Conservation (phyloP, 37 sponge, comb jelly and placozoan genomes). For the Lycopodina hypogea region DNA sequence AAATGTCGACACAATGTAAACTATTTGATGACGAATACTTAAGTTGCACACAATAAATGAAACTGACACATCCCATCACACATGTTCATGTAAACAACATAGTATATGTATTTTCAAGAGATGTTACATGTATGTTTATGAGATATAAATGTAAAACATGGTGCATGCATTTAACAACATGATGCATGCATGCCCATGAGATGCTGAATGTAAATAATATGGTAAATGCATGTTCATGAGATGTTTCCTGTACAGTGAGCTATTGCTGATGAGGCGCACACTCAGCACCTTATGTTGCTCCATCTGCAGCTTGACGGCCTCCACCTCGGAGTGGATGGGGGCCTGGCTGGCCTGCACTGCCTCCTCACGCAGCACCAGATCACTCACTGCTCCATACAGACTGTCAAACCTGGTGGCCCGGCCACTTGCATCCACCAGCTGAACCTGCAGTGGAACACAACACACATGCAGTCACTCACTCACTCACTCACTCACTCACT, state of each 20-base stretch:
- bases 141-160: too few relatives aligned
- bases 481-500: conserved; percentile 15
- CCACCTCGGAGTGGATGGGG: conserved; percentile 66
- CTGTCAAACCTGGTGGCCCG: conserved; percentile 66
- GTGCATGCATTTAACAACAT: not conserved
- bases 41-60: too few relatives aligned
- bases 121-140: too few relatives aligned
- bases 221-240: not conserved
- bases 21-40: too few relatives aligned
- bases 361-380: conserved; percentile 32
- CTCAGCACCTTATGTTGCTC: conserved; percentile 63
- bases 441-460: conserved; percentile 8
- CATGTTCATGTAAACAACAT: too few relatives aligned
- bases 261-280: too few relatives aligned
- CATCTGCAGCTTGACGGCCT: conserved; percentile 68
- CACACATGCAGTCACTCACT: too few relatives aligned
- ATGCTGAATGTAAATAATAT: not conserved
- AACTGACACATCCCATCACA: not conserved
- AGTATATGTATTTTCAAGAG: too few relatives aligned
- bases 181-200: not conserved
- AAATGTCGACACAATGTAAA: too few relatives aligned
- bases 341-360: conserved; percentile 31
- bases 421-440: conserved; percentile 34
- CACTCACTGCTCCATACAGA: conserved; percentile 19
- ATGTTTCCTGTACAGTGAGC: not conserved